These are phyloP conservation scores for Hycleus phaleratus DNA, from an alignment of 1,140 invertebrate genomes.

Conservation along the genomic window DNA sequence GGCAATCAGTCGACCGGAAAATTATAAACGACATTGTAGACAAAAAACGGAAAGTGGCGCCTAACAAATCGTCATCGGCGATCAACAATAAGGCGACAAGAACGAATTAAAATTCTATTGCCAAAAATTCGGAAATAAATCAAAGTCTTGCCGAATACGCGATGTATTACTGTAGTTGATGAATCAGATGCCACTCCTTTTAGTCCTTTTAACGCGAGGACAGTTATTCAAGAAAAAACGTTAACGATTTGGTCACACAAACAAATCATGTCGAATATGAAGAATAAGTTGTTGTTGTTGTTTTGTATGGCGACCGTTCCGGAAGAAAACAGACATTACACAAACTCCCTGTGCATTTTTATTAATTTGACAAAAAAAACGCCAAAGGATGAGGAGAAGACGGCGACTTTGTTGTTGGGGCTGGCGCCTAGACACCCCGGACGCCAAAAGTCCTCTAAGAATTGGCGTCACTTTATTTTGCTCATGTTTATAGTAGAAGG, in stretches of 20 bases:
- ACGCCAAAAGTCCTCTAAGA: conserved; percentile 27
- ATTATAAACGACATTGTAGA: not conserved
- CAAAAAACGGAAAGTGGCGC: not conserved
- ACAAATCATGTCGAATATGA: conserved; percentile 27
- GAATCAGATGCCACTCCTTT: too few relatives aligned
- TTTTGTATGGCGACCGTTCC: conserved; percentile 7
- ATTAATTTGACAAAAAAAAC: not conserved
- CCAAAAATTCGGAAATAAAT: too few relatives aligned
- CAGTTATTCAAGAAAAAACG: too few relatives aligned
- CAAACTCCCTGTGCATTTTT: conserved; percentile 25
- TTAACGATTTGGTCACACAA: conserved; percentile 14
- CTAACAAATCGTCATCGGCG: too few relatives aligned
- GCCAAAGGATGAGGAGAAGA: not conserved
- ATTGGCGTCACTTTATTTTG: conserved; percentile 25
- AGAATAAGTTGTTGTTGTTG: conserved; percentile 1
- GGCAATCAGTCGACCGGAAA: conserved; percentile 2
- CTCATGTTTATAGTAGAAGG: conserved; percentile 18
- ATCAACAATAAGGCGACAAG: too few relatives aligned
- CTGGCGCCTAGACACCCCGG: conserved; percentile 24
- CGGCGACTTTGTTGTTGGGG: conserved; percentile 1
- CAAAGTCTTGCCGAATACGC: too few relatives aligned
- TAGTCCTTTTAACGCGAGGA: too few relatives aligned
- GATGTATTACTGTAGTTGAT: too few relatives aligned
- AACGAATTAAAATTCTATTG: too few relatives aligned
- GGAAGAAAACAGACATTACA: conserved; percentile 15